Evolutionary conservation across 2,797 vertebrate genomes (phyloP), one percentile per base, ranked within the genome.

Genomic region (Pempheris klunzingeri): DNA sequence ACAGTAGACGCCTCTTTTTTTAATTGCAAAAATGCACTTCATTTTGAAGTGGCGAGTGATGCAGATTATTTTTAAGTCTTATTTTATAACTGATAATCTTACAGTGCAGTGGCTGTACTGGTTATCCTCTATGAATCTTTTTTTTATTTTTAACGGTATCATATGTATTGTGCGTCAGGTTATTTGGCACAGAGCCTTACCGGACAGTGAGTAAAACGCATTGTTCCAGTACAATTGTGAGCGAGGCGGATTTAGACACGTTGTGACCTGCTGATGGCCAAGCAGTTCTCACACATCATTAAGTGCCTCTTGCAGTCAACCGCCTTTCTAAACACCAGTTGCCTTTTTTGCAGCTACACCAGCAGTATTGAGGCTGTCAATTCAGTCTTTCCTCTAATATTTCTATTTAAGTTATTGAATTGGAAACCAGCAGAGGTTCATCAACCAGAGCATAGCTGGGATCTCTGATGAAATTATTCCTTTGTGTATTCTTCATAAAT

Each of bases 21-120:
- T 77, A 53, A 86, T 83, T 52, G 70, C 47, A 71, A 64, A 80
- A 70, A 74, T 61, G 62, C 85, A 83, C 90, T 92, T 93, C 71
- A 76, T 58, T 54, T 63, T 71, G 81, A 88, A 67, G 53, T 85
- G 74, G 66, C 74, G 59, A 64, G 58, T 52, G 55, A 79, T 58
- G 61, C 65, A 52, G 36, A 71, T 55, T 61, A 24, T 85, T 71
- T 59, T 85, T 63, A 80, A 87, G 83, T 87, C 77, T 86, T 89
- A 73, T 87, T 85, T 87, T 88, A 69, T 81, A 47, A 74, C 38
- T 49, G 53, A 60, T 76, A 41, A 74, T 70, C 22, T 60, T 60
- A 30, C 28, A 39, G 57, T 58, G 69, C 60, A 69, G 62, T 38
- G 59, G 46, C 78, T 69, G 62, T 59, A 61, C 52, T 36, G 47